A percentile compares a stretch with the other conserved stretches of the same genome.
These are phyloP conservation scores for Parazoanthus darwini DNA, from an alignment of 92 coral and sea anemone species.

Conservation along the genomic window DNA sequence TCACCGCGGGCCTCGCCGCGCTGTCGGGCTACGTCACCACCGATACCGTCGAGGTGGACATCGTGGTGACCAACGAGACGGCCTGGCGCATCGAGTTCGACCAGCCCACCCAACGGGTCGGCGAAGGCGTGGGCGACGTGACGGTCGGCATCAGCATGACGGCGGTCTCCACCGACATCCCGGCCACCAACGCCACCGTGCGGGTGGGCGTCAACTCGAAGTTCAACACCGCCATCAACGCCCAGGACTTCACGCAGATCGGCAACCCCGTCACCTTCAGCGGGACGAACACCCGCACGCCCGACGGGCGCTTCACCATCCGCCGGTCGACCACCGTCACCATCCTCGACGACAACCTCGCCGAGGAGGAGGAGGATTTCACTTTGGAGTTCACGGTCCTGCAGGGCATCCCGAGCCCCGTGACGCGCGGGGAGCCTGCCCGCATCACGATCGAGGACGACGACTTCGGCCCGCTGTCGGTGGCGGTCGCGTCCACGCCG, in stretches of 20 bases:
- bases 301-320: conserved; percentile 17
- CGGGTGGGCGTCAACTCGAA: neutral
- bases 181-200: conserved; percentile 9
- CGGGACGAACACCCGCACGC: conserved; percentile 18
- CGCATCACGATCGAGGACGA: conserved; percentile 16
- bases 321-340: conserved; percentile 12
- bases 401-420: conserved; percentile 7
- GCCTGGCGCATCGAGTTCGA: conserved; percentile 14
- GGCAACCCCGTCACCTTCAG: conserved; percentile 17
- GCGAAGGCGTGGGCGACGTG: conserved; percentile 11
- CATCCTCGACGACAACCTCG: conserved; percentile 16
- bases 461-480: conserved; percentile 18
- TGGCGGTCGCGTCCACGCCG: conserved; percentile 18
- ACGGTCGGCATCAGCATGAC: conserved; percentile 10
- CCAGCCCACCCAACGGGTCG: conserved; percentile 11
- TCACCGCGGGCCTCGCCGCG: conserved; percentile 1
- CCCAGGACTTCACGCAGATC: conserved; percentile 1
- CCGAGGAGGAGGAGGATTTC: conserved; percentile 7
- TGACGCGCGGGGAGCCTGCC: conserved; percentile 3
- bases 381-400: conserved; percentile 2
- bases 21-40: neutral
- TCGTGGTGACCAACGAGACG: neutral
- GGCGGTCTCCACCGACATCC: conserved; percentile 11
- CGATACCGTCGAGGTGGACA: neutral
- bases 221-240: neutral